Evolutionary conservation across 2,113 vertebrate species (phyloP).

Genomic region (Macroglossus sobrinus): DNA sequence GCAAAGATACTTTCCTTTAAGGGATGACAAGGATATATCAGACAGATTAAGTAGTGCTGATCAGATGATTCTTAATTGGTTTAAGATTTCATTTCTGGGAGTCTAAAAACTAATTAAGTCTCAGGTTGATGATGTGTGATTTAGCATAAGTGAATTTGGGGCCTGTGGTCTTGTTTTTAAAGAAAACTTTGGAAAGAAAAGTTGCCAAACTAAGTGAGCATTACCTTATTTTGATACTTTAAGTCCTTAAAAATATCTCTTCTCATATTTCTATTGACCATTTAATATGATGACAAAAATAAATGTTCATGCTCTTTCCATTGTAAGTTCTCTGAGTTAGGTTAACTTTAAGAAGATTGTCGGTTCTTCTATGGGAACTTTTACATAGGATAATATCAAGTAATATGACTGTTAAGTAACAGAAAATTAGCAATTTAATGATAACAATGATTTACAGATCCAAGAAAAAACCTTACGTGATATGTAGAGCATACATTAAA

Average conservation of each 20-base stretch:
- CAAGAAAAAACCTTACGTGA: not conserved
- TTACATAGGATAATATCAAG: not conserved
- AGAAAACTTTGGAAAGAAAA: not conserved
- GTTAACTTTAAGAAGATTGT: not conserved
- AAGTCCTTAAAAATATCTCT: not conserved
- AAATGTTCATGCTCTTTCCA: not conserved
- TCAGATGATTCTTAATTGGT: not conserved
- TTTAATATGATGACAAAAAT: not conserved
- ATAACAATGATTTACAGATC: not conserved
- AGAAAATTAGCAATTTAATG: not conserved
- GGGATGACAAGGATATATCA: not conserved
- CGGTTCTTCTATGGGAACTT: not conserved
- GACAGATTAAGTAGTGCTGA: not conserved
- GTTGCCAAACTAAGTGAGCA: not conserved
- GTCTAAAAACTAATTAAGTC: no score
- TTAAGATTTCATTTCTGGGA: not conserved
- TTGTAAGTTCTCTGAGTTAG: not conserved
- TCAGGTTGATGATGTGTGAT: not conserved
- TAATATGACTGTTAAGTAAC: not conserved
- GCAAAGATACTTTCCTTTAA: not conserved
- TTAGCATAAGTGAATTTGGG: not conserved
- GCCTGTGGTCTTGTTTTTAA: not conserved
- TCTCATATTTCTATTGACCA: not conserved
- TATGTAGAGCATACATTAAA: not conserved
- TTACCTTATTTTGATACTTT: not conserved